Evolutionary conservation across 2,888 invertebrate species (phyloP).

Genomic region (Stratiomys singularior): DNA sequence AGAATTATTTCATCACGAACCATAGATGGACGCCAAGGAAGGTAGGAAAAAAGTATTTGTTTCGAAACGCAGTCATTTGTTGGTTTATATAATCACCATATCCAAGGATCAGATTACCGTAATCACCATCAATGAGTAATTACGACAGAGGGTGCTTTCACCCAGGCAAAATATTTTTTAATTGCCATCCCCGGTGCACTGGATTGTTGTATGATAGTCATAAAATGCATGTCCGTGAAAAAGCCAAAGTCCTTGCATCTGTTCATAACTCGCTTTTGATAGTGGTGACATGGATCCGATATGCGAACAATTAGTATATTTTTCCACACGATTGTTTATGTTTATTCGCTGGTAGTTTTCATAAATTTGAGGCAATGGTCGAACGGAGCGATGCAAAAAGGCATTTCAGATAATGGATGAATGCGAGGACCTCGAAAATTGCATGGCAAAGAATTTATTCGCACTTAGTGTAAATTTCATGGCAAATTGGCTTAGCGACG

Average conservation of each 20-base stretch:
- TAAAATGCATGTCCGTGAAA: not conserved
- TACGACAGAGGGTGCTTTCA: too few species aligned
- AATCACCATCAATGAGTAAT: too few species aligned
- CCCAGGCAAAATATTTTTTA: not conserved
- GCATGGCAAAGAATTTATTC: not conserved
- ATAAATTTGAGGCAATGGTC: not conserved
- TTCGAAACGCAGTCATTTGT: too few species aligned
- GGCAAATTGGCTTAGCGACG: not conserved
- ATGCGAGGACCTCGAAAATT: not conserved
- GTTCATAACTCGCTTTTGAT: not conserved
- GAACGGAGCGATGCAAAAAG: too few species aligned
- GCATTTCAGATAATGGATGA: not conserved
- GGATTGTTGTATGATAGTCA: not conserved
- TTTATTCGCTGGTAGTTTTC: not conserved
- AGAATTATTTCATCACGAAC: too few species aligned
- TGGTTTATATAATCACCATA: too few species aligned
- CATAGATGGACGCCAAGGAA: too few species aligned
- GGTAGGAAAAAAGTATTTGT: too few species aligned
- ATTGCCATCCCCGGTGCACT: not conserved
- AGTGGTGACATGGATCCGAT: not conserved
- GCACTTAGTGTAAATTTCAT: slow-evolving; percentile 2
- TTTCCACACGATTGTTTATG: slow-evolving; percentile 12
- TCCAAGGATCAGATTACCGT: too few species aligned
- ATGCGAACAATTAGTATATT: not conserved
- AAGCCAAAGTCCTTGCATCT: not conserved